A percentile compares a stretch with the other conserved stretches of the same genome.
Evolutionary conservation across 1,140 invertebrate species (phyloP).

Genomic region (Chrysoperla carnea): DNA sequence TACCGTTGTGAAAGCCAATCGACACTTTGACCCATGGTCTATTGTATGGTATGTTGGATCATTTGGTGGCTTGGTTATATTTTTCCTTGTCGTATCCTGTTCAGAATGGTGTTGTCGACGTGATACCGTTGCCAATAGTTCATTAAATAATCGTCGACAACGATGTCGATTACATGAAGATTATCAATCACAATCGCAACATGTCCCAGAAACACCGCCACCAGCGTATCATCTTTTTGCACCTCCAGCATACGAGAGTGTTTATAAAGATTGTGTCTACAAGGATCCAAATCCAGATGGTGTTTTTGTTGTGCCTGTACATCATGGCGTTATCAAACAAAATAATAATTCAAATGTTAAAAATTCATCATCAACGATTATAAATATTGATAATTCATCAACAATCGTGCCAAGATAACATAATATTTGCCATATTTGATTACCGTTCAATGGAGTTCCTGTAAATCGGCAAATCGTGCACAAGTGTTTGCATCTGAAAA

Average conservation of each 20-base stretch:
- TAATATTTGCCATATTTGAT: too few species aligned
- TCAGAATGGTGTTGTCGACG: conserved; percentile 34
- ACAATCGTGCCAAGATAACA: too few species aligned
- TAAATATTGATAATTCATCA: too few species aligned
- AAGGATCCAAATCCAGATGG: neutral
- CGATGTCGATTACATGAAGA: conserved; percentile 13
- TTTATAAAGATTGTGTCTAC: conserved; percentile 17
- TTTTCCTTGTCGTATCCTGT: conserved; percentile 39
- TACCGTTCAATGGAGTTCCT: too few species aligned
- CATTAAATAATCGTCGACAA: neutral
- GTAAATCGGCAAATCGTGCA: too few species aligned
- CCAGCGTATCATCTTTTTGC: conserved; percentile 39
- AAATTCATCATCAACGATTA: too few species aligned
- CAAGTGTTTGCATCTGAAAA: too few species aligned
- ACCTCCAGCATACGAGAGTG: conserved; percentile 35
- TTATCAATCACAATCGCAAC: conserved; percentile 5
- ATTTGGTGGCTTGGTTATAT: conserved; percentile 34
- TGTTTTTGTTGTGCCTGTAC: neutral
- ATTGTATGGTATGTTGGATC: conserved; percentile 40
- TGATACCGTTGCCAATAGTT: too few species aligned
- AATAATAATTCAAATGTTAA: too few species aligned
- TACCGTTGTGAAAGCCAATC: too few species aligned
- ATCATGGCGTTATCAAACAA: neutral
- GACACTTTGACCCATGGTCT: conserved; percentile 29
- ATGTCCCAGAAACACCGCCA: conserved; percentile 26